Base-by-base conservation (phyloP, 1,140 invertebrate genomes). In the Drepana arcuata region DNA sequence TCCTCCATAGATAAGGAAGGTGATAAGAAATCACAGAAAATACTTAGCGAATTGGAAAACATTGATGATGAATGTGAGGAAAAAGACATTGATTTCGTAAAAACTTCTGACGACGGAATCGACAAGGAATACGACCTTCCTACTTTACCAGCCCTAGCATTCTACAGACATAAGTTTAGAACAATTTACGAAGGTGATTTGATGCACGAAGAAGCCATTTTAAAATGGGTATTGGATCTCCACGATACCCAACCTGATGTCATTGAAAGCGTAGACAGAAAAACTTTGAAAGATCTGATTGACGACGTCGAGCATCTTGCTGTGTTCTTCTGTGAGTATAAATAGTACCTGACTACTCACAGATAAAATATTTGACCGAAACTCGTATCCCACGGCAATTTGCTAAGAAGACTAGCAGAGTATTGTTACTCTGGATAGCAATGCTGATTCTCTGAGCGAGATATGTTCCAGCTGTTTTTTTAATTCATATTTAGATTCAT, bases 31-130 rank as follows among this genome's bases (percentile, higher is more conserved):
- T 93, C 93, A 25, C 92, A 93, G 49, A 94, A 94, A 62, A 96
- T 97, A 37, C 84, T 97, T 0, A 89, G 89, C 55, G 95, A 97
- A 78, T 68, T 98, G 24, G 95, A 98, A 78, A 96, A 96, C 52
- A 97, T 98, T 61, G 95, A 97, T 60, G 94, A 97, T 61, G 94
- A 96, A 60, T 96, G 94, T 66, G 94, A 96, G 81, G 92, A 94
- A 60, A 91, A 94, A 70, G 92, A 95, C 46, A 96, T 97, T 48
- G 92, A 95, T 69, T 96, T 97, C 70, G 92, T 97, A 1, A 97
- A 96, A 79, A 95, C 95, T 49, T 95, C 94, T 7, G 95, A 97
- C 64, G 90, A 93, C 16, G 91, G 92, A 30, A 90, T 96, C 40
- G 91, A 94, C 30, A 93, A 93, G 62, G 94, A 96, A 84, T 97